A percentile compares a stretch with the other conserved stretches of the same genome.
Conservation (phyloP, 2,888 invertebrate genomes). For the Cheilosia vulpina region DNA sequence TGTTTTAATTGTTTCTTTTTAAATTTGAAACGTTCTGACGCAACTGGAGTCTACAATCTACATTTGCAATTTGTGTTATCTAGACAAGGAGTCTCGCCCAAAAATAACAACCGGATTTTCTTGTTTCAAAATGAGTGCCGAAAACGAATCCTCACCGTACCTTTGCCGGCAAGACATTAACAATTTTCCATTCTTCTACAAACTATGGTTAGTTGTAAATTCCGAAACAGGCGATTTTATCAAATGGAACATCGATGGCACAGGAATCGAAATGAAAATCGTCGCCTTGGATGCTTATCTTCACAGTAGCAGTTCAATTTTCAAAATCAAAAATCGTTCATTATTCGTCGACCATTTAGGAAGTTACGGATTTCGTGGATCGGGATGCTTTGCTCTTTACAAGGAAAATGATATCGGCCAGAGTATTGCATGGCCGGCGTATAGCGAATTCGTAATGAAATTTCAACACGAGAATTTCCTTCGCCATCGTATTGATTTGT, state of each 20-base stretch:
- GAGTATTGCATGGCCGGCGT: not conserved
- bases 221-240: slow-evolving; percentile 76
- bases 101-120: too few species aligned
- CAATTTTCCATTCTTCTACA: slow-evolving; percentile 78
- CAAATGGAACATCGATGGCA: slow-evolving; percentile 78
- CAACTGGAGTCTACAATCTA: too few species aligned
- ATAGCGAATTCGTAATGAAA: slow-evolving; percentile 75
- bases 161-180: slow-evolving; percentile 76
- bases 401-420: not conserved
- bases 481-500: slow-evolving; percentile 77
- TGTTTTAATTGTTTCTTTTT: too few species aligned
- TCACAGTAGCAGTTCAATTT: slow-evolving; percentile 76
- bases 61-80: too few species aligned
- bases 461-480: slow-evolving; percentile 77
- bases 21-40: too few species aligned
- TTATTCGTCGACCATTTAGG: slow-evolving; percentile 76
- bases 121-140: slow-evolving; percentile 5
- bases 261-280: slow-evolving; percentile 76
- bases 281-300: slow-evolving; percentile 77
- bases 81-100: too few species aligned
- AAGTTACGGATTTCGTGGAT: slow-evolving; percentile 71
- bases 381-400: not conserved
- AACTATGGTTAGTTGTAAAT: slow-evolving; percentile 77
- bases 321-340: slow-evolving; percentile 77
- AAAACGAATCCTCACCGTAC: slow-evolving; percentile 10